Percentiles rank a stretch among this genome's conserved stretches.
These are phyloP conservation scores for Euclidia mi DNA, from an alignment of 2,888 invertebrate genomes.

Conservation along the genomic window DNA sequence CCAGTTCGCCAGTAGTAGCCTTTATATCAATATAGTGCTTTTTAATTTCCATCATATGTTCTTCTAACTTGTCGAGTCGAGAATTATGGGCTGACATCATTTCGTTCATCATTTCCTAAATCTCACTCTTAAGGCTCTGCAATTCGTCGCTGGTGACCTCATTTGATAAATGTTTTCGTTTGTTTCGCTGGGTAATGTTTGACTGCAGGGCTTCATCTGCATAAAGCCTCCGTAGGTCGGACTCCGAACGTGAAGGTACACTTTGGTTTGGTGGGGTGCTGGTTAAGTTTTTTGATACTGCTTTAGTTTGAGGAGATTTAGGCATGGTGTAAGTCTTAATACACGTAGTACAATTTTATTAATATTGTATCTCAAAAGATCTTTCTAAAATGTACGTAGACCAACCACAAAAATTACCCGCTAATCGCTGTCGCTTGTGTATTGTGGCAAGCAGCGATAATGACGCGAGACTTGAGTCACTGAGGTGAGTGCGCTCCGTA, in stretches of 20 bases:
- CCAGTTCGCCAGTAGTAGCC: conserved; percentile 2
- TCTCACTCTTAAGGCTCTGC: conserved; percentile 1
- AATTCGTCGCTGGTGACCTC: neutral
- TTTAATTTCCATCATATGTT: conserved; percentile 10
- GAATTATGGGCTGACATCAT: neutral
- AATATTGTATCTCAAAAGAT: neutral
- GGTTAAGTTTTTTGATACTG: neutral
- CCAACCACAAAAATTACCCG: neutral
- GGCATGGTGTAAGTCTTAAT: neutral
- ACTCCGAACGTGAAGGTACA: conserved; percentile 10
- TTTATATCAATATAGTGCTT: conserved; percentile 5
- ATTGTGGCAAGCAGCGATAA: neutral
- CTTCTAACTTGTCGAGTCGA: conserved; percentile 4
- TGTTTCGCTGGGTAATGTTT: conserved; percentile 1
- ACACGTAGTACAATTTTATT: neutral
- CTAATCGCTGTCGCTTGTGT: neutral
- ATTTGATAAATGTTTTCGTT: conserved; percentile 1
- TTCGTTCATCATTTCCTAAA: conserved; percentile 4
- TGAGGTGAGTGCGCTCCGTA: neutral
- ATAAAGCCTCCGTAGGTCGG: neutral
- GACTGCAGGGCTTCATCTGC: neutral
- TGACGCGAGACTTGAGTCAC: neutral
- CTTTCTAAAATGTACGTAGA: neutral
- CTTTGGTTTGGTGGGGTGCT: neutral
- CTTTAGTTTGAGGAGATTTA: neutral